phyloP scores from a whole-genome alignment of 2,888 invertebrate genomes.

The Trissolcus japonicus region DNA sequence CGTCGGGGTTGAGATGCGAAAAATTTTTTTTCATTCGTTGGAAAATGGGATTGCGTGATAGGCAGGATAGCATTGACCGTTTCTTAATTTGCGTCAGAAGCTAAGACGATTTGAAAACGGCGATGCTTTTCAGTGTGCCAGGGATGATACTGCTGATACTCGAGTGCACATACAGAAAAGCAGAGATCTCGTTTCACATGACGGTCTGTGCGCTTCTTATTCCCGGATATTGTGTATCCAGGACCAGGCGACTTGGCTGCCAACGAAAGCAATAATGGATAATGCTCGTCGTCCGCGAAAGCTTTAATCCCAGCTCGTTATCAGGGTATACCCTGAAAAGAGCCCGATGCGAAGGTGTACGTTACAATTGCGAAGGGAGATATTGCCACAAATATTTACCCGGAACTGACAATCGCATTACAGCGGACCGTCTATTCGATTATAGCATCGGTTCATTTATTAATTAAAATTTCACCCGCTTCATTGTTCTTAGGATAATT shows the following conservation, averaged over 20 bases:
- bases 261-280: slow-evolving; percentile 49
- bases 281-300: slow-evolving; percentile 36
- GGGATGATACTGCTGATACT: slow-evolving; percentile 28
- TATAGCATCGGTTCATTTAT: slow-evolving; percentile 39
- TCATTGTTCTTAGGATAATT: no score
- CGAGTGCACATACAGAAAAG: slow-evolving; percentile 35
- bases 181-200: slow-evolving; percentile 45
- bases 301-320: slow-evolving; percentile 55
- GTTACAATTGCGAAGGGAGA: slow-evolving; percentile 11
- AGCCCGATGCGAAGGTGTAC: slow-evolving; percentile 22
- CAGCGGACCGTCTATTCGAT: slow-evolving; percentile 18
- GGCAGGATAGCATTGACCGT: slow-evolving; percentile 5
- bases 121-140: slow-evolving; percentile 19
- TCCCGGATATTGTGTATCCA: slow-evolving; percentile 39
- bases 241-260: slow-evolving; percentile 31
- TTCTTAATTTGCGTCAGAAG: slow-evolving; percentile 31
- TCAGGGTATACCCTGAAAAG: slow-evolving; percentile 42
- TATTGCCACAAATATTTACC: slow-evolving; percentile 48
- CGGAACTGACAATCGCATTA: slow-evolving; percentile 31
- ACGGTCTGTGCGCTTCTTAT: slow-evolving; percentile 28
- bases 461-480: slow-evolving; percentile 31
- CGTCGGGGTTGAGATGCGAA: no score
- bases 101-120: slow-evolving; percentile 20
- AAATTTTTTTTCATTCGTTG: no score
- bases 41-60: neutral